Evolutionary conservation across 2,797 vertebrate species (phyloP), one percentile per base, ranked within the genome.

Genomic region (Spinibarbus caldwelli): DNA sequence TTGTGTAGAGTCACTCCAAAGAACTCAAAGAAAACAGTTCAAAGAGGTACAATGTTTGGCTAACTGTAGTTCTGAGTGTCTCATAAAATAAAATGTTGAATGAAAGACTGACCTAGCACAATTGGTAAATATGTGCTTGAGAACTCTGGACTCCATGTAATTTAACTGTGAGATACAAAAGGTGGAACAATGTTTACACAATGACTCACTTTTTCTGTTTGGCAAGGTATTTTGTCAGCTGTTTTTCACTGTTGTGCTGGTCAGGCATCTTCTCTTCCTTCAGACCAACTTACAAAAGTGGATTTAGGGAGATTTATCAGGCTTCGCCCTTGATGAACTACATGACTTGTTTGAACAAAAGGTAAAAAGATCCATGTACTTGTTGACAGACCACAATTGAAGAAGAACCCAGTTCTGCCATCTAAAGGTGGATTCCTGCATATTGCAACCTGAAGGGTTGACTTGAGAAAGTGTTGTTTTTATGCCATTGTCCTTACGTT

Each of bases 151-250:
- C 47, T 84, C 36, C 34, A n/a, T 29, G 47, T 15, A 62, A 49
- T 70, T 73, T 80, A 31, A 64, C 62, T 67, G 6, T 54, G 38
- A 38, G 68, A 85, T 72, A 59, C 67, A 85, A 73, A 79, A 85
- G 84, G 77, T 85, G 54, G 52, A 80, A 85, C 76, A 23, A 6
- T 80, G 67, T 85, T 85, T 85, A 80, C 41, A 62, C 19, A 85
- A 49, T 85, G 84, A 85, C 77, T 79, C 76, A 85, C 49, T 79
- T 78, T 84, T 85, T 79, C 77, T 72, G 67, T 79, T 85, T 85
- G 67, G 38, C 6, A 21, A 71, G 83, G 49, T 62, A 68, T 85
- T 85, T 84, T 76, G 62, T 84, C 82, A 84, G 82, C 82, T 78
- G 82, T 77, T 54, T 68, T 80, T 64, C 66, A 31, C 57, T 84